Evolutionary conservation across 2,888 invertebrate species (phyloP).

Genomic region (Euplagia quadripunctaria): DNA sequence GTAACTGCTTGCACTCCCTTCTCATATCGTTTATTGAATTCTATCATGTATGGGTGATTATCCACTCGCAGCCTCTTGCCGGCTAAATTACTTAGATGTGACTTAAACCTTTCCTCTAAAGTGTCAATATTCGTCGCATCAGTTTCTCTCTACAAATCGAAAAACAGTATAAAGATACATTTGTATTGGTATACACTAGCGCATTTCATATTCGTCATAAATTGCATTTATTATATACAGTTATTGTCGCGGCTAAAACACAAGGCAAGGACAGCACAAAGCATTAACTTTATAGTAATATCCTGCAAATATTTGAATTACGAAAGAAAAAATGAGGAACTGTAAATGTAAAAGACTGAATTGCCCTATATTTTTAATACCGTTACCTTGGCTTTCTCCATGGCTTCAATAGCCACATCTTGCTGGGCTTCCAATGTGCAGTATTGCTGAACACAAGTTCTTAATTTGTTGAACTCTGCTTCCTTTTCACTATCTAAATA

Average conservation of each 20-base stretch:
- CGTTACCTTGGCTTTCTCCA: slow-evolving; percentile 69
- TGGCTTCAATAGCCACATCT: slow-evolving; percentile 71
- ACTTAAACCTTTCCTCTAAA: slow-evolving; percentile 66
- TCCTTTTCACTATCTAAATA: slow-evolving; percentile 76
- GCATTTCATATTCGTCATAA: not conserved
- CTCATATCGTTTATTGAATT: slow-evolving; percentile 65
- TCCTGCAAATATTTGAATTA: no score
- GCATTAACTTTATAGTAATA: not conserved
- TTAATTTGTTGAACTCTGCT: slow-evolving; percentile 67
- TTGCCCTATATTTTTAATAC: not conserved
- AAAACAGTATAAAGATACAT: not conserved
- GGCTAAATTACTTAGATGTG: slow-evolving; percentile 63
- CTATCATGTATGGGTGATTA: slow-evolving; percentile 72
- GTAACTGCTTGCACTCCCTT: slow-evolving; percentile 54
- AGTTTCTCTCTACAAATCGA: slow-evolving; percentile 66
- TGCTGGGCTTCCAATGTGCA: slow-evolving; percentile 73
- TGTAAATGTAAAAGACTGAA: no score
- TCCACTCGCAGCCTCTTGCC: slow-evolving; percentile 59
- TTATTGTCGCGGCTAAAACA: not conserved
- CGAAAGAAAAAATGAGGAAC: no score
- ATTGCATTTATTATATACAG: no score
- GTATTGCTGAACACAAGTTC: slow-evolving; percentile 69
- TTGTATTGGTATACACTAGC: not conserved
- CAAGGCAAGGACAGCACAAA: not conserved
- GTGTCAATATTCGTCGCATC: slow-evolving; percentile 66